These are phyloP conservation scores for Orthochromis malagaraziensis DNA, from an alignment of 2,113 vertebrate species.

Conservation along the genomic window DNA sequence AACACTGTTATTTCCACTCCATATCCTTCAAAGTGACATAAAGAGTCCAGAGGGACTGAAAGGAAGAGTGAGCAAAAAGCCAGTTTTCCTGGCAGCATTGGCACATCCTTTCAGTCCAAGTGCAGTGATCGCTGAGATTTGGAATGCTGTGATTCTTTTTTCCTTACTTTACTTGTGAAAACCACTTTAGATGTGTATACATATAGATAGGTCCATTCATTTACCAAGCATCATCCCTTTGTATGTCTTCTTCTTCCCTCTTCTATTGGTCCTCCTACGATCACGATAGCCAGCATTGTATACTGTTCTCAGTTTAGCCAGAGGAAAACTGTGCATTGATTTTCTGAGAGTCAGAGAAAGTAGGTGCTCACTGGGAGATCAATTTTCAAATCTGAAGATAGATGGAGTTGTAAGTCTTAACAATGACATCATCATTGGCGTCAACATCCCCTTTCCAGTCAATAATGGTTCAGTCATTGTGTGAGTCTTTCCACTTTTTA, in stretches of 20 bases:
- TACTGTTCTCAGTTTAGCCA: constrained; percentile 17
- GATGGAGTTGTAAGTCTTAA: constrained; percentile 3
- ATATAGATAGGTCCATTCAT: constrained; percentile 1
- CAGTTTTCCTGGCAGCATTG: neutral
- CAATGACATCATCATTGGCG: neutral
- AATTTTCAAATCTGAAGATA: constrained; percentile 14
- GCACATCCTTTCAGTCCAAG: neutral
- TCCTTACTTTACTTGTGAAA: constrained; percentile 36
- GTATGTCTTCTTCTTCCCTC: neutral
- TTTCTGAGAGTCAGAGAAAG: constrained; percentile 12
- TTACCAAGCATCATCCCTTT: neutral
- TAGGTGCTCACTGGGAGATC: constrained; percentile 1
- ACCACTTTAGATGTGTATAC: constrained; percentile 9
- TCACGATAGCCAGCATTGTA: neutral
- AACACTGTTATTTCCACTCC: constrained; percentile 30
- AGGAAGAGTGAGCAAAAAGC: neutral
- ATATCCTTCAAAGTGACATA: constrained; percentile 22
- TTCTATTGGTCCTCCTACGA: neutral
- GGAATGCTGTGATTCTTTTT: constrained; percentile 16
- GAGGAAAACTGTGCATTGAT: constrained; percentile 33
- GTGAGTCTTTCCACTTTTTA: neutral
- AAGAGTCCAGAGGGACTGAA: neutral
- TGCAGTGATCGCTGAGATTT: constrained; percentile 19
- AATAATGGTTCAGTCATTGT: neutral
- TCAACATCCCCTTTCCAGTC: neutral